These are phyloP conservation scores for Enchytraeus crypticus DNA, from an alignment of 2,888 invertebrate genomes.

Conservation along the genomic window DNA sequence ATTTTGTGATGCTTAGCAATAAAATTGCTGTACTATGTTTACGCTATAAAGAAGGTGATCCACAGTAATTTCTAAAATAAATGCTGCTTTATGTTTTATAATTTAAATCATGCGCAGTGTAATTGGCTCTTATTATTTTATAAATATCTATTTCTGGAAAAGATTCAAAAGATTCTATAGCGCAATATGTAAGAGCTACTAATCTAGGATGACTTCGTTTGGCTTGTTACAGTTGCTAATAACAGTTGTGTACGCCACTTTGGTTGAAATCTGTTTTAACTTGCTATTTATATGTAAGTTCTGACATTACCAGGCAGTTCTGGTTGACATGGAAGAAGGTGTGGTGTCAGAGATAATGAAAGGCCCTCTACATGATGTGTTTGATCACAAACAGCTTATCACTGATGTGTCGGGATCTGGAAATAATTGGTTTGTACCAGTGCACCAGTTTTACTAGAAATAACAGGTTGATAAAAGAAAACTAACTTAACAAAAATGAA, in stretches of 20 bases:
- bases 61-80: too few species aligned
- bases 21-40: too few species aligned
- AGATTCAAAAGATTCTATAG: too few species aligned
- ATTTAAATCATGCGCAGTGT: not conserved
- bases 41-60: too few species aligned
- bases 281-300: not conserved
- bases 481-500: not conserved
- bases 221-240: too few species aligned
- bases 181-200: too few species aligned
- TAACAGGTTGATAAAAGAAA: too few species aligned
- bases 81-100: too few species aligned
- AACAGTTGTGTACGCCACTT: not conserved
- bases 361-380: conserved; percentile 47
- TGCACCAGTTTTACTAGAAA: not conserved
- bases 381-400: conserved; percentile 48
- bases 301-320: conserved; percentile 34
- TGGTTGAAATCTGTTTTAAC: not conserved
- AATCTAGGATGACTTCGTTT: too few species aligned
- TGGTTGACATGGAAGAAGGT: conserved; percentile 52
- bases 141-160: too few species aligned
- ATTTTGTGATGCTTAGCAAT: too few species aligned
- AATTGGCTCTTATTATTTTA: not conserved
- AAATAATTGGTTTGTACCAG: conserved; percentile 47
- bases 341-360: conserved; percentile 49
- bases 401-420: conserved; percentile 51